Conservation (phyloP, 2,888 invertebrate species). For the Blastobasis adustella region DNA sequence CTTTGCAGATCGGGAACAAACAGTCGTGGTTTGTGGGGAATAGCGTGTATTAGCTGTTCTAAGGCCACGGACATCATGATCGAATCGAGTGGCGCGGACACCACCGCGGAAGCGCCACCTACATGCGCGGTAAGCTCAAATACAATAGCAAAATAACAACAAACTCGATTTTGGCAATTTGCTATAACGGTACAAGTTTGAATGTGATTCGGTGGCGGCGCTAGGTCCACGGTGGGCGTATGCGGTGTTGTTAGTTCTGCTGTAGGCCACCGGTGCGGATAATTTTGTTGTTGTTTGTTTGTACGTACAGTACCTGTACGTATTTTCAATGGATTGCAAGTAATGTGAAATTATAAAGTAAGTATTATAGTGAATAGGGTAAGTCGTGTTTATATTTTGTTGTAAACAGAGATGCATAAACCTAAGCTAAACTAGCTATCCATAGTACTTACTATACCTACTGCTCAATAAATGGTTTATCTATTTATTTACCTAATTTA, state of each 20-base stretch:
- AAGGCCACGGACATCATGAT: conserved; percentile 47
- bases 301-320: too few relatives aligned
- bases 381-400: too few relatives aligned
- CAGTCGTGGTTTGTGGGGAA: background rate
- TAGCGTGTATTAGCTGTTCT: conserved; percentile 8
- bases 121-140: conserved; percentile 25
- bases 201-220: background rate
- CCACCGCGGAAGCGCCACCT: conserved; percentile 14
- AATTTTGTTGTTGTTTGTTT: background rate
- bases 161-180: background rate
- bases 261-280: background rate
- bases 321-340: too few relatives aligned
- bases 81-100: conserved; percentile 51
- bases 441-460: too few relatives aligned
- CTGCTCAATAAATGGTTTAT: too few relatives aligned
- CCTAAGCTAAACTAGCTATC: too few relatives aligned
- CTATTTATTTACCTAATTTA: too few relatives aligned
- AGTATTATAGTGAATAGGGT: too few relatives aligned
- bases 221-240: background rate
- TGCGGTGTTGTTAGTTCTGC: background rate
- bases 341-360: too few relatives aligned
- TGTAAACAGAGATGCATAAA: too few relatives aligned
- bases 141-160: background rate
- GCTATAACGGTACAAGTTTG: background rate
- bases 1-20: background rate